phyloP scores from a whole-genome alignment of 2,113 vertebrate genomes.

The Ciconia boyciana region DNA sequence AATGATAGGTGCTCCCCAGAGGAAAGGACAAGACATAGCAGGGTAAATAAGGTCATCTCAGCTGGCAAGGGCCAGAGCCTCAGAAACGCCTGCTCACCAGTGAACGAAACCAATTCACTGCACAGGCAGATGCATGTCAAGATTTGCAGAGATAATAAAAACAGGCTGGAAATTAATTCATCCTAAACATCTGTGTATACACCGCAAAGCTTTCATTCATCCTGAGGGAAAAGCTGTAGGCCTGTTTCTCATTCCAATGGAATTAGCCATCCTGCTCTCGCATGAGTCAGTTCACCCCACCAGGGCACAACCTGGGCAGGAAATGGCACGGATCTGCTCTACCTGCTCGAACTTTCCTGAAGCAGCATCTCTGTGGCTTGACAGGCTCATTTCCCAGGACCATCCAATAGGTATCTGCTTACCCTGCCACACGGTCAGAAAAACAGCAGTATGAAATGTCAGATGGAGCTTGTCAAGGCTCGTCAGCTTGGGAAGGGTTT shows the following conservation, averaged over 20 bases:
- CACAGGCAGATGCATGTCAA: background rate
- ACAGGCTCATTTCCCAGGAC: background rate
- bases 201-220: background rate
- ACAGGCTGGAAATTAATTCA: background rate
- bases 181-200: background rate
- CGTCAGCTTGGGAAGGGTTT: background rate
- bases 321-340: accelerated
- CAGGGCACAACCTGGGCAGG: background rate
- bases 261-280: background rate
- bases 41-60: background rate
- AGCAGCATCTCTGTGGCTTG: background rate
- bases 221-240: background rate
- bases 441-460: background rate
- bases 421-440: background rate
- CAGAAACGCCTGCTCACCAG: background rate
- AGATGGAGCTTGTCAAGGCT: background rate
- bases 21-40: background rate
- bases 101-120: background rate
- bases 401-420: background rate
- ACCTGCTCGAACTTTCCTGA: background rate
- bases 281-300: background rate
- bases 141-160: background rate
- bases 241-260: background rate
- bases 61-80: background rate
- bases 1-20: accelerated